phyloP scores from a whole-genome alignment of 2,113 vertebrate genomes.

The Dasypus novemcinctus region DNA sequence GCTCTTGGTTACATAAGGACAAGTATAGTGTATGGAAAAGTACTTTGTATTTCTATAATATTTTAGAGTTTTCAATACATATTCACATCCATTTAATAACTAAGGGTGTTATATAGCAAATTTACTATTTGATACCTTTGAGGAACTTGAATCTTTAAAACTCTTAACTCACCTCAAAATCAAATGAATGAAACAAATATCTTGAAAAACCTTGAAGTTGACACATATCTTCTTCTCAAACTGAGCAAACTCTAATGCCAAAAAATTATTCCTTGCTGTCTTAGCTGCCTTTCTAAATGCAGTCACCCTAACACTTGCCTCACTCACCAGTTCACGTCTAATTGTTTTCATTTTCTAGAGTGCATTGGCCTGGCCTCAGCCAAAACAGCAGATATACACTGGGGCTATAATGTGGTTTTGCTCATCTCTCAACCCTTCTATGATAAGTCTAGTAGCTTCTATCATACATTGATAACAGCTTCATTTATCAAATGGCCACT shows the following conservation, averaged over 20 bases:
- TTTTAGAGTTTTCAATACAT: not conserved
- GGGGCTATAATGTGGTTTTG: not conserved
- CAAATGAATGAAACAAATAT: not conserved
- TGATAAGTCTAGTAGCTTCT: constrained; percentile 42
- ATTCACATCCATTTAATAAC: not conserved
- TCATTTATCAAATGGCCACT: constrained; percentile 53
- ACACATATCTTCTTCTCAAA: not conserved
- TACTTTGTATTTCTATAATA: not conserved
- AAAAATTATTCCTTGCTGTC: not conserved
- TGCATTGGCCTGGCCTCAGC: not conserved
- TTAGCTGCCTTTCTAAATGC: not conserved
- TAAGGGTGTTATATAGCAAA: not conserved
- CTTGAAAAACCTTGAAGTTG: not conserved
- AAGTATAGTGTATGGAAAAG: not conserved
- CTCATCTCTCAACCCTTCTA: not conserved
- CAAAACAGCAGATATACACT: not conserved
- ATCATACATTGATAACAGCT: constrained; percentile 43
- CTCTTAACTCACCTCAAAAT: not conserved
- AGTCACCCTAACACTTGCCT: not conserved
- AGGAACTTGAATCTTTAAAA: constrained; percentile 19
- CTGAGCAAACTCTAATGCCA: not conserved
- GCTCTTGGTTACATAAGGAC: not conserved
- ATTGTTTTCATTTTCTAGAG: not conserved
- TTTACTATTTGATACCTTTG: not conserved
- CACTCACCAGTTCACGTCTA: not conserved